These are phyloP conservation scores for Cryptoprocta ferox DNA, from an alignment of 2,797 vertebrate species.

Conservation along the genomic window DNA sequence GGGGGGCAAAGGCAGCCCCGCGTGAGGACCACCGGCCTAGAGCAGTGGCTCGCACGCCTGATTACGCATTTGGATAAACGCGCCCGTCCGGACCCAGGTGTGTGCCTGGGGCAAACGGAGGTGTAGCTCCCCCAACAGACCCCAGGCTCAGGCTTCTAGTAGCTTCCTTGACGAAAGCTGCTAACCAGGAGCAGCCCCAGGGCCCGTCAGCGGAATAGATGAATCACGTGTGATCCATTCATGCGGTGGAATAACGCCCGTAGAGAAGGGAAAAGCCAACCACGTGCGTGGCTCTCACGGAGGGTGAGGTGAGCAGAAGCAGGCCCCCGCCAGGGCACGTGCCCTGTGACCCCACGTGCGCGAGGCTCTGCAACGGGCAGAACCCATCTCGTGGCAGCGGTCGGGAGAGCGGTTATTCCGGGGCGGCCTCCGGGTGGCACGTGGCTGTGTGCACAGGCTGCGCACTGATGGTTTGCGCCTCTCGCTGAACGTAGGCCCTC, in stretches of 20 bases:
- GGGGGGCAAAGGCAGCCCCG: neutral
- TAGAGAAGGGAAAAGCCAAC: neutral
- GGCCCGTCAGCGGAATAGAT: neutral
- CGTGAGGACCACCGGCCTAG: neutral
- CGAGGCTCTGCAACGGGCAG: neutral
- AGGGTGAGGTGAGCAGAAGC: neutral
- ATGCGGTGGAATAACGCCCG: neutral
- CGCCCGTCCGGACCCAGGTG: neutral
- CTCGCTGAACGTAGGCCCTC: neutral
- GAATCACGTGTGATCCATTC: neutral
- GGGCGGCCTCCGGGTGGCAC: neutral
- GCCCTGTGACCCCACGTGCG: rapidly evolving
- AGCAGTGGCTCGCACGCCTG: neutral
- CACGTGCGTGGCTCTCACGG: neutral
- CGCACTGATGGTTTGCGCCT: rapidly evolving
- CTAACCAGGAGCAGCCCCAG: neutral
- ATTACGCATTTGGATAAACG: neutral
- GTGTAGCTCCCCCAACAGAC: rapidly evolving
- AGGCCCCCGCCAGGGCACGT: neutral
- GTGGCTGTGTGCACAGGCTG: rapidly evolving
- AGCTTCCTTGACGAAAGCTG: rapidly evolving
- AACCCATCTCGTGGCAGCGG: rapidly evolving
- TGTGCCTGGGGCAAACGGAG: neutral
- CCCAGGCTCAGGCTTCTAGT: rapidly evolving
- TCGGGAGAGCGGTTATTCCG: rapidly evolving